Base-by-base conservation (phyloP, 2,113 vertebrate genomes). In the Pheucticus melanocephalus region DNA sequence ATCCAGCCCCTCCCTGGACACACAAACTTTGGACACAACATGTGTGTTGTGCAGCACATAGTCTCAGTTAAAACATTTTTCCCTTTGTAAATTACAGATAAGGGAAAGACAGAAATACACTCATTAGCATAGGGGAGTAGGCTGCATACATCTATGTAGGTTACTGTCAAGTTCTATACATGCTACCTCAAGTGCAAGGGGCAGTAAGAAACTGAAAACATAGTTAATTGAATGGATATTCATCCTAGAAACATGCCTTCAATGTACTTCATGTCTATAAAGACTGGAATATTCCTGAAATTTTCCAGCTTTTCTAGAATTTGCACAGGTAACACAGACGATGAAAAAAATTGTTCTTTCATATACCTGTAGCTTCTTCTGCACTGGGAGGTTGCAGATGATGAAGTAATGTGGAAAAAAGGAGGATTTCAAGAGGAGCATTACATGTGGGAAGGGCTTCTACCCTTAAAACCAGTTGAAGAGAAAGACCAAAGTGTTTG, bases 31-130 rank as follows among this genome's bases (percentile, higher is more conserved):
- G 50, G 60, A 7, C n/a, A 64, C 14, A 77, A 13, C 11, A 40
- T 0, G 0, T 31, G 18, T 40, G 12, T 45, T 78, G 40, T 10
- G 11, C 15, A 82, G 27, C 37, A 51, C 16, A 7, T 4, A 35
- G n/a, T 23, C 60, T 79, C 40, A 37, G 15, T 33, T 56, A n/a
- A 79, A 60, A 25, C 24, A 15, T 59, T 59, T 31, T 22, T 24
- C 11, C 7, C 45, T 78, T 70, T 42, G 18, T 40, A 64, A 64
- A 4, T 15, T 84, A 56, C 23, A 31, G 54, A 69, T 40, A 69
- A 81, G 57, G 6, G 3, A 22, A 69, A 64, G 45, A 9, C 28
- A 73, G 23, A 70, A 75, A 51, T 24, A 7, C 1, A 20, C 10
- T 22, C 20, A 9, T 42, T 39, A 69, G 51, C 28, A 35, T 35